Base-by-base conservation (phyloP, 2,888 invertebrate species). In the Taphrorychus bicolor region DNA sequence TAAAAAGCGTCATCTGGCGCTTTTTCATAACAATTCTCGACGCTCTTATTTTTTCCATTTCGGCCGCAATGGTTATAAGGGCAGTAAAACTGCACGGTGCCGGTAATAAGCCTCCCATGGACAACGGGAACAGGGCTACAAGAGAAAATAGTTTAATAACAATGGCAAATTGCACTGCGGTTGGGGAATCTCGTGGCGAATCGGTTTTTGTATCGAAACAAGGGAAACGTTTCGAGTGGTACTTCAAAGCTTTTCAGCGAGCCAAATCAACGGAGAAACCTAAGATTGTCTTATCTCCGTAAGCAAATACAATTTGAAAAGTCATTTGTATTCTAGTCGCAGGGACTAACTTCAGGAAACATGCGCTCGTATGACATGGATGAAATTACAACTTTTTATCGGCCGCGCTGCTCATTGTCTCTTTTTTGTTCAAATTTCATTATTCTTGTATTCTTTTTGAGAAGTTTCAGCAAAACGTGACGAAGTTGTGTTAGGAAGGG, bases 311-410 rank as follows among this genome's bases (percentile, higher is more conserved):
- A 61, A 66, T 61, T 66, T 66, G 56, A 57, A 52, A 61, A 60
- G 16, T 48, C 32, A 68, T 68, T 68, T 59, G 63, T 63, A 68
- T 68, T 63, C 68, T 16, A 32, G n/a, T 16, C 59, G 52, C 52
- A 48, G 5, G 4, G 52, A 21, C 57, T 45, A 58, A 58, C 58
- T 52, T 64, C 51, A 16, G 24, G 23, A 48, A 63, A 40, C 48
- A 32, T 49, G 48, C 22, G 14, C 56, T 19, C 42, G 48, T 62
- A 67, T 59, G 67, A 67, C 61, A 57, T 23, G 59, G 62, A 67
- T 59, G 40, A 67, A 67, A 67, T 67, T 67, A 67, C 67, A 61
- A 66, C 66, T 66, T 66, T 61, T 66, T 54, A 52, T 66, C 54
- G 40, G 40, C 19, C 40, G 59, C 45, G 56, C 48, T 45, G 18